A percentile compares a stretch with the other conserved stretches of the same genome.
Evolutionary conservation across 2,113 vertebrate species (phyloP).

Genomic region (Bagarius yarrelli): DNA sequence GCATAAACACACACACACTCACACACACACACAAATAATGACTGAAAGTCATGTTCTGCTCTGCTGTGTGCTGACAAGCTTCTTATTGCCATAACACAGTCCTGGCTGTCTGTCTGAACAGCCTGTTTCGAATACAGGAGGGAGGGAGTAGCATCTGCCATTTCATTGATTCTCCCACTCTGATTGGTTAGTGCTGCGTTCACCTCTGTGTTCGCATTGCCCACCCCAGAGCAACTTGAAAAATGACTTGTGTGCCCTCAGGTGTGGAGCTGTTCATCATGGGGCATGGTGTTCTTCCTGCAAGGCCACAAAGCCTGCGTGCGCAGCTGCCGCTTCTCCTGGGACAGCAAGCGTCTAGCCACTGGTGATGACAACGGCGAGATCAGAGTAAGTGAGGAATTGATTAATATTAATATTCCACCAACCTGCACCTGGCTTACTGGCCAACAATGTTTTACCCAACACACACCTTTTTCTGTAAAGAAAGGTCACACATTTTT

Average conservation of each 20-base stretch:
- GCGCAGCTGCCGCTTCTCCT: slow-evolving; percentile 87
- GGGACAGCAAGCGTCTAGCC: slow-evolving; percentile 74
- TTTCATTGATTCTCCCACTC: background rate
- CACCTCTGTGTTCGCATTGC: background rate
- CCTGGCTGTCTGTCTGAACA: background rate
- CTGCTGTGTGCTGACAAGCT: slow-evolving; percentile 17
- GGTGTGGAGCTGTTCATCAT: slow-evolving; percentile 84
- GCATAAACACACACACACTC: background rate
- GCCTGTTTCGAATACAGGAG: slow-evolving; percentile 8
- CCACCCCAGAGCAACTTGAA: slow-evolving; percentile 4
- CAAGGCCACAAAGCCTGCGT: slow-evolving; percentile 86
- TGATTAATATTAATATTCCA: too few species aligned
- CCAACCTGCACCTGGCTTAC: too few species aligned
- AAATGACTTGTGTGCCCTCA: slow-evolving; percentile 52
- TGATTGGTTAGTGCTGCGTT: background rate
- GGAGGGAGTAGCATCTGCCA: background rate
- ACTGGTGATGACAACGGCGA: slow-evolving; percentile 95
- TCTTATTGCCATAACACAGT: slow-evolving; percentile 23
- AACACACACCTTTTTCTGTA: too few species aligned
- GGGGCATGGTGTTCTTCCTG: slow-evolving; percentile 70
- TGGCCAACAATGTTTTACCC: too few species aligned
- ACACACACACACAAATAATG: slow-evolving; percentile 22
- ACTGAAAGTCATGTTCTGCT: slow-evolving; percentile 8
- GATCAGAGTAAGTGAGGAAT: slow-evolving; percentile 77
- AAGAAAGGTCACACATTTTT: too few species aligned